Conservation (phyloP, 2,113 vertebrate genomes). For the Vombatus ursinus region DNA sequence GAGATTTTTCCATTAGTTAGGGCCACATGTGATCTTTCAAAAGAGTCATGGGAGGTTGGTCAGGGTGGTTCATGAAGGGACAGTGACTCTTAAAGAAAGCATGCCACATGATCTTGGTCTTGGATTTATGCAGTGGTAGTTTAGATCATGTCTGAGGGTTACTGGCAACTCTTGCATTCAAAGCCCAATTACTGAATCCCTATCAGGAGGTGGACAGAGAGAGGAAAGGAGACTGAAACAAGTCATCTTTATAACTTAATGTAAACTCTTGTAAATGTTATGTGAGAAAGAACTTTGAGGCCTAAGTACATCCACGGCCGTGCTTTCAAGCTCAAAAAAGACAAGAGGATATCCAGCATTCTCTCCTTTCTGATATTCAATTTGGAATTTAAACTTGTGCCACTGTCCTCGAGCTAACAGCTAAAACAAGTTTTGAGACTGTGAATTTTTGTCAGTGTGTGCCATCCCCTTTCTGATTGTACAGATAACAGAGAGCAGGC, state of each 20-base stretch:
- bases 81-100: not conserved
- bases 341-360: rapidly evolving
- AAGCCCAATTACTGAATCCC: not conserved
- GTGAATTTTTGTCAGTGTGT: not conserved
- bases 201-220: not conserved
- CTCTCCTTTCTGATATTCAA: not conserved
- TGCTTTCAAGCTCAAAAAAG: not conserved
- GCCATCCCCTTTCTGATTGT: not conserved
- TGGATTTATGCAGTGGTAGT: rapidly evolving
- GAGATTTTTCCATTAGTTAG: conserved; percentile 51
- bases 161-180: not conserved
- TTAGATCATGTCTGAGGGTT: not conserved
- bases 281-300: not conserved
- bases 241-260: not conserved
- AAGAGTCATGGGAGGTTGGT: not conserved
- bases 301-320: not conserved
- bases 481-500: not conserved
- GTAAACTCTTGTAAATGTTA: not conserved
- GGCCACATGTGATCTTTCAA: not conserved
- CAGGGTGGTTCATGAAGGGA: not conserved
- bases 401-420: not conserved
- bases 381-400: not conserved
- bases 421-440: not conserved
- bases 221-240: not conserved
- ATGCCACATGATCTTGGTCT: not conserved